Conservation (phyloP, 30 jellyfish, hydroid and myxozoan species). For the Turritopsis dohrnii region DNA sequence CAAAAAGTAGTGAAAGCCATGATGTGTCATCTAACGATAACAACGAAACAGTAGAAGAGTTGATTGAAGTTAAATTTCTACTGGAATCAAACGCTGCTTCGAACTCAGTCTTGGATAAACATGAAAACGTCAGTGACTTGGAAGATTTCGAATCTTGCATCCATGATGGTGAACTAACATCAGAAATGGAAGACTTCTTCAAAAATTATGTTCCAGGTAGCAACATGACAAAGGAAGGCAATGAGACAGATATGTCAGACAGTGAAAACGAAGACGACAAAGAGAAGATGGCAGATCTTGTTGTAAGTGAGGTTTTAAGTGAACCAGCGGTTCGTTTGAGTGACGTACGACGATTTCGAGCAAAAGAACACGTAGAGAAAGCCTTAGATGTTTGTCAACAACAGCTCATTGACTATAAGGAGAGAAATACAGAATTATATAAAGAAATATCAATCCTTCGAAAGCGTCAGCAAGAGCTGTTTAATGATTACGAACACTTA, state of each 20-base stretch:
- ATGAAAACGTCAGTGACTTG: background rate
- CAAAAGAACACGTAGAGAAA: background rate
- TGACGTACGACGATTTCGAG: background rate
- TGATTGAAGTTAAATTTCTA: background rate
- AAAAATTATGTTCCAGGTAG: background rate
- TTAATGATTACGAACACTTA: background rate
- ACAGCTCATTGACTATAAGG: conserved; percentile 1
- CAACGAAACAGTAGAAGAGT: conserved; percentile 14
- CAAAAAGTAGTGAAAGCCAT: background rate
- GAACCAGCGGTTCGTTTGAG: background rate
- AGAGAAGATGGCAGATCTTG: background rate
- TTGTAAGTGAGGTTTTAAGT: background rate
- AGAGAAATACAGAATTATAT: background rate
- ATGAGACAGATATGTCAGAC: conserved; percentile 1
- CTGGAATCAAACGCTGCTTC: conserved; percentile 11
- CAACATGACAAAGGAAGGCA: background rate
- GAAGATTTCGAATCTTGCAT: conserved; percentile 18
- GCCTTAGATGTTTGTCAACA: conserved; percentile 13
- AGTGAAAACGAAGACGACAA: background rate
- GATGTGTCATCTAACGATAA: background rate
- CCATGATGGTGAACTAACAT: conserved; percentile 15
- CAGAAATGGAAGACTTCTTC: conserved; percentile 22
- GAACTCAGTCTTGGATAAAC: background rate
- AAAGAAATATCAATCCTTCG: background rate
- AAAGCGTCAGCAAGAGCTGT: background rate